These are phyloP conservation scores for Mixornis gularis DNA, from an alignment of 2,113 vertebrate genomes.

Conservation along the genomic window DNA sequence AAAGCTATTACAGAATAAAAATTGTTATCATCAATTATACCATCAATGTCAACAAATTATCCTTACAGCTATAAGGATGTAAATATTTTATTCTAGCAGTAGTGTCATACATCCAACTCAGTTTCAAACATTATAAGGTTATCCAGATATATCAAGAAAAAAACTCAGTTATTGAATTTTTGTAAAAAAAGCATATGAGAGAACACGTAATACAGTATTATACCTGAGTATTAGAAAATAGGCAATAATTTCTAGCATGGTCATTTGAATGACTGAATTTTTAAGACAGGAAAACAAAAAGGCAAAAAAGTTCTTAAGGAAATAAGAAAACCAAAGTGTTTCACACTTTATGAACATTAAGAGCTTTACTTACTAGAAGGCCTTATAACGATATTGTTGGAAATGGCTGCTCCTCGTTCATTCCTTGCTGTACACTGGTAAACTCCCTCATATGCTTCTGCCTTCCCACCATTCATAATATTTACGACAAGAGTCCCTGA, in stretches of 20 bases:
- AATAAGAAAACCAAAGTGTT: not conserved
- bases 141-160: not conserved
- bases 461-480: conserved; percentile 84
- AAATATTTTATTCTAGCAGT: not conserved
- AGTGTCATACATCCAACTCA: not conserved
- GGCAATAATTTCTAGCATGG: conserved; percentile 57
- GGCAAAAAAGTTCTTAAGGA: not conserved
- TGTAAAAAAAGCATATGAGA: not conserved
- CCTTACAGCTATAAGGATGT: not conserved
- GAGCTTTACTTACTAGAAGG: conserved; percentile 84
- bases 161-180: not conserved
- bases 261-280: conserved; percentile 52
- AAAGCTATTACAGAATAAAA: not conserved
- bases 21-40: not conserved
- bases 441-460: conserved; percentile 86
- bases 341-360: not conserved
- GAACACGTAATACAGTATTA: conserved; percentile 13
- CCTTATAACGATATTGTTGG: conserved; percentile 87
- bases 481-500: conserved; percentile 90
- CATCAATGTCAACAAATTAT: not conserved
- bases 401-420: conserved; percentile 89
- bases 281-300: not conserved
- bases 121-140: not conserved
- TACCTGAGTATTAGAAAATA: not conserved
- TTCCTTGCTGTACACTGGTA: conserved; percentile 95